phyloP scores from a whole-genome alignment of 2,797 vertebrate genomes.

The Siniperca scherzeri region DNA sequence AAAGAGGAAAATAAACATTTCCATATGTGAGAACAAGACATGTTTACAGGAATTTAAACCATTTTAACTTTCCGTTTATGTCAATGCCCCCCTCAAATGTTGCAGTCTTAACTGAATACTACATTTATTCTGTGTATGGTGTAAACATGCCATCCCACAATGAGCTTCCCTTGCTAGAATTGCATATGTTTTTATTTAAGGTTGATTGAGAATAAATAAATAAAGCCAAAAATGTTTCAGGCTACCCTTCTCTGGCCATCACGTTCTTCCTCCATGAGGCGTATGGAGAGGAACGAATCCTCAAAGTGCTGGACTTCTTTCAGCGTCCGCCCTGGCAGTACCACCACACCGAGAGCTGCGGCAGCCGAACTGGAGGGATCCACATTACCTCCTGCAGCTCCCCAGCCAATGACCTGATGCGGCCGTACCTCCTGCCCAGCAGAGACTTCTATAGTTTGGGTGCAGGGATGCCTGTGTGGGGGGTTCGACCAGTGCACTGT shows the following conservation, averaged over 20 bases:
- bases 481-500: conserved; percentile 87
- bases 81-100: neutral
- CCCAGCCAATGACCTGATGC: conserved; percentile 53
- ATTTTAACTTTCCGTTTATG: conserved; percentile 4
- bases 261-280: conserved; percentile 92
- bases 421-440: conserved; percentile 78
- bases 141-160: conserved; percentile 27
- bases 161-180: neutral
- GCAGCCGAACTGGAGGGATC: conserved; percentile 63
- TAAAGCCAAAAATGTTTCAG: conserved; percentile 55
- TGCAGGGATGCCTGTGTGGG: conserved; percentile 94
- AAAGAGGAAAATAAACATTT: conserved; percentile 10
- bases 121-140: neutral
- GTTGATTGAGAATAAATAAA: conserved; percentile 18
- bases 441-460: conserved; percentile 93
- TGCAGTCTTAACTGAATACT: neutral
- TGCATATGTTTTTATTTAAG: conserved; percentile 34
- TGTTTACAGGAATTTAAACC: conserved; percentile 2
- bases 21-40: conserved; percentile 21
- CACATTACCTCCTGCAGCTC: conserved; percentile 72
- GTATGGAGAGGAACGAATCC: conserved; percentile 90
- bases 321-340: conserved; percentile 92
- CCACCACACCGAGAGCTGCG: conserved; percentile 81
- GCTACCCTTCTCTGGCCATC: conserved; percentile 91
- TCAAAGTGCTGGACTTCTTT: conserved; percentile 89